A percentile compares a stretch with the other conserved stretches of the same genome.
Evolutionary conservation across 2,113 vertebrate genomes (phyloP).

Genomic region (Malurus alboscapulatus): DNA sequence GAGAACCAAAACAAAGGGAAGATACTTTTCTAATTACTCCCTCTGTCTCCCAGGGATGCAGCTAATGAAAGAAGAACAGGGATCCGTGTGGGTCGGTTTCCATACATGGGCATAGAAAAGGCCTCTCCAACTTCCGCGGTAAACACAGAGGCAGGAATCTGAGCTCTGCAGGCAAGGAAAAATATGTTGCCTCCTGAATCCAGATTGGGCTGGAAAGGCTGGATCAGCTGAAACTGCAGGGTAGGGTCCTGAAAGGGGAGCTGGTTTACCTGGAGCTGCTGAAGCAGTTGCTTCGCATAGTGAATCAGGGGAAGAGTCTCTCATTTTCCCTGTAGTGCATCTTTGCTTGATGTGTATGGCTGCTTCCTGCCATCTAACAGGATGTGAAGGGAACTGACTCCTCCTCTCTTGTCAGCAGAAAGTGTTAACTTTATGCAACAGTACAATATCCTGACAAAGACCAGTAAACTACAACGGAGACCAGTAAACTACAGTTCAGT

Average conservation of each 20-base stretch:
- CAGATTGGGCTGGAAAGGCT: slow-evolving; percentile 62
- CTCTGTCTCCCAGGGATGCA: slow-evolving; percentile 70
- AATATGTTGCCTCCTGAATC: slow-evolving; percentile 50
- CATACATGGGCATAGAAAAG: slow-evolving; percentile 63
- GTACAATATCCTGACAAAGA: background rate
- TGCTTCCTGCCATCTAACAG: background rate
- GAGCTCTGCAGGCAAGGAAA: slow-evolving; percentile 65
- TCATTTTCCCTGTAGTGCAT: background rate
- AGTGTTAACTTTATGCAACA: background rate
- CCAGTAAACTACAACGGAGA: background rate
- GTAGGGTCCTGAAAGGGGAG: slow-evolving; percentile 55
- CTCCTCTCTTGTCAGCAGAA: background rate
- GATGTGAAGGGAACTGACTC: background rate
- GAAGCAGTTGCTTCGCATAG: background rate
- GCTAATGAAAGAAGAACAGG: slow-evolving; percentile 67
- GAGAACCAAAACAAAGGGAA: slow-evolving; percentile 54
- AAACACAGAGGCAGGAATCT: slow-evolving; percentile 63
- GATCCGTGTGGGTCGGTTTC: slow-evolving; percentile 66
- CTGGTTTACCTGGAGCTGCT: background rate
- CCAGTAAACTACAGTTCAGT: background rate
- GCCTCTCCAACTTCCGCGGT: slow-evolving; percentile 59
- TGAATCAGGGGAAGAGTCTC: background rate
- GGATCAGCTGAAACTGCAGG: slow-evolving; percentile 61
- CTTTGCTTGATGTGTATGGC: background rate
- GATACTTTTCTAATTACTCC: slow-evolving; percentile 55